Percentiles rank a stretch among this genome's conserved stretches.
Conservation (phyloP, 2,888 invertebrate species). For the Orthosia cruda region DNA sequence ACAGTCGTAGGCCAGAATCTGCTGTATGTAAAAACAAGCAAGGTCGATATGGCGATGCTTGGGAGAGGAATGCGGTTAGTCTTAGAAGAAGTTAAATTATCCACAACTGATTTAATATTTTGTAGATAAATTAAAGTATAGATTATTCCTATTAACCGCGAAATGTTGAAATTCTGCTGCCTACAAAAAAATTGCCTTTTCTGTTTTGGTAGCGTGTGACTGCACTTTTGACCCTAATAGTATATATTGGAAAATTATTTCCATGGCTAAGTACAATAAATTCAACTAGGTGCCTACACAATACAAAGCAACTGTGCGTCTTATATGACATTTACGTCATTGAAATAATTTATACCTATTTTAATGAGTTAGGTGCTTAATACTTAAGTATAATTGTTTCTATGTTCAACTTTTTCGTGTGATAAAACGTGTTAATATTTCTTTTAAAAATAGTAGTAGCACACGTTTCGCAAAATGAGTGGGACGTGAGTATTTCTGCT, state of each 20-base stretch:
- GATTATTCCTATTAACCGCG: too few relatives aligned
- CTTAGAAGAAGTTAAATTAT: too few relatives aligned
- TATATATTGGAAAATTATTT: not conserved
- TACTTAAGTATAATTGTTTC: not conserved
- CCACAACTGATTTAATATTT: too few relatives aligned
- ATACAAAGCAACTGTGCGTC: slow-evolving; percentile 29
- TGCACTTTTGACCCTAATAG: too few relatives aligned
- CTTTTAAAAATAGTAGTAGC: slow-evolving; percentile 46
- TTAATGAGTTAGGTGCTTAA: slow-evolving; percentile 18
- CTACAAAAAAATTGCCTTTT: too few relatives aligned
- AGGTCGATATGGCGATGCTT: too few relatives aligned
- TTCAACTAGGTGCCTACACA: slow-evolving; percentile 3
- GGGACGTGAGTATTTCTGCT: slow-evolving; percentile 23
- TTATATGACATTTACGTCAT: slow-evolving; percentile 38
- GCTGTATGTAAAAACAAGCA: too few relatives aligned
- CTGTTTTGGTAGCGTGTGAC: too few relatives aligned
- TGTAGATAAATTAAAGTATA: too few relatives aligned
- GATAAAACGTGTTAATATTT: slow-evolving; percentile 9
- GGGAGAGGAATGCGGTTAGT: too few relatives aligned
- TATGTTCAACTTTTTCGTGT: not conserved
- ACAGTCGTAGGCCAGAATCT: too few relatives aligned
- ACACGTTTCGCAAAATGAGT: slow-evolving; percentile 42
- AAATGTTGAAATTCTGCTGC: too few relatives aligned
- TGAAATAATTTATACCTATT: slow-evolving; percentile 18
- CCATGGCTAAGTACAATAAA: slow-evolving; percentile 1